These are phyloP conservation scores for Isichthys henryi DNA, from an alignment of 2,113 vertebrate genomes.

Conservation along the genomic window DNA sequence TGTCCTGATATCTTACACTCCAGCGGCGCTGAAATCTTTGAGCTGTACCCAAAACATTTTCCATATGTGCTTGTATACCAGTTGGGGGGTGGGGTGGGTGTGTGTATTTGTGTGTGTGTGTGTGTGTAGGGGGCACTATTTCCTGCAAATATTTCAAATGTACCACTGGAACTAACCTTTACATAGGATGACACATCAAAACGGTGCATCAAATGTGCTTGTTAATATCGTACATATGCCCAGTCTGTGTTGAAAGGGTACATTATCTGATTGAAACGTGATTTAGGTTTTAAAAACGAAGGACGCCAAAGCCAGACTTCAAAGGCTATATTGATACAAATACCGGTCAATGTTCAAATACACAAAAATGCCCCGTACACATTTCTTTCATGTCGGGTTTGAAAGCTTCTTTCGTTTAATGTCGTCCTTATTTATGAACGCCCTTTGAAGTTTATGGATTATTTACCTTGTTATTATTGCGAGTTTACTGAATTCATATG, in stretches of 20 bases:
- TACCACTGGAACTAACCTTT: background rate
- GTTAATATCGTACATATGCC: background rate
- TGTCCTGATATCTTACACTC: background rate
- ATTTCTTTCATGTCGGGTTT: conserved; percentile 15
- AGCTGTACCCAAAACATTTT: background rate
- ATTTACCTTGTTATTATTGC: conserved; percentile 16
- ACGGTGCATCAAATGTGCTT: background rate
- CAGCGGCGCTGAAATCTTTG: background rate
- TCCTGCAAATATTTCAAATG: background rate
- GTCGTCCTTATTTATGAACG: conserved; percentile 11
- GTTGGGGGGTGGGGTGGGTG: background rate
- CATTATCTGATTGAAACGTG: background rate
- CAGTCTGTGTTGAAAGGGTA: background rate
- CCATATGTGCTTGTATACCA: conserved; percentile 2
- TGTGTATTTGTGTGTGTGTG: background rate
- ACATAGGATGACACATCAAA: background rate
- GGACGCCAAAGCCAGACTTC: background rate
- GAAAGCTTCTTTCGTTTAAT: conserved; percentile 2
- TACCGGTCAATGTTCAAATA: background rate
- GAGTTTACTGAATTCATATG: conserved; percentile 14
- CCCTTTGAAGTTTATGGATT: conserved; percentile 17
- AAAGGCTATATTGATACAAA: conserved; percentile 13
- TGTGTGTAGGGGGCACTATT: background rate
- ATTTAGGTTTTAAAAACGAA: background rate
- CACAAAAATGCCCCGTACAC: conserved; percentile 12